phyloP scores from a whole-genome alignment of 2,888 invertebrate genomes.

The Ischnura elegans region DNA sequence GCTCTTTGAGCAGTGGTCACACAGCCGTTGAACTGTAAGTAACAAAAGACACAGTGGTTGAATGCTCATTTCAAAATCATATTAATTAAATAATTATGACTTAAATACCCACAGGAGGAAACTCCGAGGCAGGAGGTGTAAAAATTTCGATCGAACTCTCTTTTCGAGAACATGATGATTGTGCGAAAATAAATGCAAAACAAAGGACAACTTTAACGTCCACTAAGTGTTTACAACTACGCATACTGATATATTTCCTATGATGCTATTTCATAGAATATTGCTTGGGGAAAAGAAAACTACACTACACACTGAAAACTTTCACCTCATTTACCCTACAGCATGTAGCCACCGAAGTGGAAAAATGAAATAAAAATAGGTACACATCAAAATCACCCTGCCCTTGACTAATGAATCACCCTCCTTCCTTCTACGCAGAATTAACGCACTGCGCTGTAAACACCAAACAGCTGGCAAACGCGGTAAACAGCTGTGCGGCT shows the following conservation, averaged over 20 bases:
- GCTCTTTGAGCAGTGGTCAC: not conserved
- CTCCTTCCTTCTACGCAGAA: conserved; percentile 8
- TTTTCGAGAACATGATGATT: not conserved
- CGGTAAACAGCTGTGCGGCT: not conserved
- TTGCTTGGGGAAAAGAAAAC: not conserved
- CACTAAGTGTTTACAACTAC: not conserved
- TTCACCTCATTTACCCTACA: not conserved
- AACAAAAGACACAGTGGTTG: not conserved
- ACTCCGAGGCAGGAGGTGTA: not conserved
- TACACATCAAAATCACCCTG: not conserved
- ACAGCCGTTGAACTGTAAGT: conserved; percentile 71
- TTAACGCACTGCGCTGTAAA: conserved; percentile 27
- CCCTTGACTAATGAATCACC: conserved; percentile 25
- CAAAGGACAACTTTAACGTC: not conserved
- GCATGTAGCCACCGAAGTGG: not conserved
- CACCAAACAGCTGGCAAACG: too few relatives aligned
- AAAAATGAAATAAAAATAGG: not conserved
- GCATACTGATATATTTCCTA: not conserved
- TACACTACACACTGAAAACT: not conserved
- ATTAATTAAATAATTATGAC: not conserved
- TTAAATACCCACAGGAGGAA: conserved; percentile 2
- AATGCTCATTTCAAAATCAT: not conserved
- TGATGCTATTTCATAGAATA: not conserved
- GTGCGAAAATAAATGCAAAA: not conserved
- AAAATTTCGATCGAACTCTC: not conserved